Evolutionary conservation across 2,113 vertebrate genomes (phyloP).

Genomic region (Capricornis sumatraensis): DNA sequence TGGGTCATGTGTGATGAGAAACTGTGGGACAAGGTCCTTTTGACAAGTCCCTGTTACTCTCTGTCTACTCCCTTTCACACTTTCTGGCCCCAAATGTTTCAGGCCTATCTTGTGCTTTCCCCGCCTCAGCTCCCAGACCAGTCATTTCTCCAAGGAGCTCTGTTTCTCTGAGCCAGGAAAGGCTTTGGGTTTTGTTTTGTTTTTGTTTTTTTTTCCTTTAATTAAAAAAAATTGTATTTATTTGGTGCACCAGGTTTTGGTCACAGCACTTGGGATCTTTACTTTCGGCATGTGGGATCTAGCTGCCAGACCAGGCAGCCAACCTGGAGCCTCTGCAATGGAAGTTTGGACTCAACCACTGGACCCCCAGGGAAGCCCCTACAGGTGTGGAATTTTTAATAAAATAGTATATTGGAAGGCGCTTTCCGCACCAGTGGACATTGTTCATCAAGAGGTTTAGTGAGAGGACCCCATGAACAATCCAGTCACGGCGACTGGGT

Average conservation of each 20-base stretch:
- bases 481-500: neutral
- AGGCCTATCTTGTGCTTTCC: neutral
- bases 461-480: neutral
- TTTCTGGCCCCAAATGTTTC: neutral
- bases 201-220: neutral
- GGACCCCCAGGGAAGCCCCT: neutral
- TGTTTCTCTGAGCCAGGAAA: neutral
- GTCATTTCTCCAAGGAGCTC: neutral
- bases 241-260: neutral
- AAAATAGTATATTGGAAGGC: neutral
- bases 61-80: neutral
- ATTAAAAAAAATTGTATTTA: neutral
- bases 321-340: neutral
- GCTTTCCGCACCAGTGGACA: neutral
- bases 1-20: neutral
- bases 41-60: neutral
- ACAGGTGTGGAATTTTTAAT: neutral
- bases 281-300: neutral
- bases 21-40: neutral
- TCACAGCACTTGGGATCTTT: neutral
- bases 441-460: neutral
- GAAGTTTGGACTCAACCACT: neutral
- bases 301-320: neutral
- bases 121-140: neutral
- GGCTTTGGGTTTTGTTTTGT: neutral